phyloP scores from a whole-genome alignment of 2,888 invertebrate species.

The Cheilosia soror region DNA sequence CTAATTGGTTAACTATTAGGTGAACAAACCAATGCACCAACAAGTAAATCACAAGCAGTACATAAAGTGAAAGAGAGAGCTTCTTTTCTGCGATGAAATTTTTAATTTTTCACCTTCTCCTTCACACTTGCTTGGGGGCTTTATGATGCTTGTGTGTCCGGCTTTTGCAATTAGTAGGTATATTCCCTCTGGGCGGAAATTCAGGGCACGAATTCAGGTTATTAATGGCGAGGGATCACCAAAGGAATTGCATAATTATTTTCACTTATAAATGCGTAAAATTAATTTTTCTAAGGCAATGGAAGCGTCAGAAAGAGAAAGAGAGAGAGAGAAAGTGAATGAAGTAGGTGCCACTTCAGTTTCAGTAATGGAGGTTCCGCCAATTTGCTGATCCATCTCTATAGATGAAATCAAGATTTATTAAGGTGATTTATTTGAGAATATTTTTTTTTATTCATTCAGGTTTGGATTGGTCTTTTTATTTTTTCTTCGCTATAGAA shows the following conservation, averaged over 20 bases:
- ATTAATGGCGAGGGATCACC: constrained; percentile 37
- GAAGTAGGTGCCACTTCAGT: constrained; percentile 6
- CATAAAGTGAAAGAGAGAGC: constrained; percentile 32
- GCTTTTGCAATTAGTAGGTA: neutral
- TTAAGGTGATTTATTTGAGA: constrained; percentile 72
- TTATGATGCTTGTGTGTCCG: neutral
- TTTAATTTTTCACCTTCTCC: constrained; percentile 16
- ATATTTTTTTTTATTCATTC: constrained; percentile 51
- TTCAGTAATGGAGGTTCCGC: constrained; percentile 52
- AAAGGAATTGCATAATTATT: constrained; percentile 66
- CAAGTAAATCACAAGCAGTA: constrained; percentile 45
- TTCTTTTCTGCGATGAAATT: constrained; percentile 46
- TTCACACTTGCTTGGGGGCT: neutral
- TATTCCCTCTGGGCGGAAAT: neutral
- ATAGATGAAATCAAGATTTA: constrained; percentile 71
- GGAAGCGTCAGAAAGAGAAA: neutral
- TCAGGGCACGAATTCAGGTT: constrained; percentile 2
- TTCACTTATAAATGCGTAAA: constrained; percentile 68
- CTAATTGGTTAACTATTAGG: constrained; percentile 70
- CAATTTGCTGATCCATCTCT: constrained; percentile 63
- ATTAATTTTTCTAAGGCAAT: constrained; percentile 56
- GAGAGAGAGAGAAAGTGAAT: neutral
- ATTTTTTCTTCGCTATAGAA: constrained; percentile 10
- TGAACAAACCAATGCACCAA: constrained; percentile 60
- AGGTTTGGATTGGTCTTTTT: constrained; percentile 5